These are phyloP conservation scores for Masticophis lateralis DNA, from an alignment of 2,797 vertebrate genomes.

Conservation along the genomic window DNA sequence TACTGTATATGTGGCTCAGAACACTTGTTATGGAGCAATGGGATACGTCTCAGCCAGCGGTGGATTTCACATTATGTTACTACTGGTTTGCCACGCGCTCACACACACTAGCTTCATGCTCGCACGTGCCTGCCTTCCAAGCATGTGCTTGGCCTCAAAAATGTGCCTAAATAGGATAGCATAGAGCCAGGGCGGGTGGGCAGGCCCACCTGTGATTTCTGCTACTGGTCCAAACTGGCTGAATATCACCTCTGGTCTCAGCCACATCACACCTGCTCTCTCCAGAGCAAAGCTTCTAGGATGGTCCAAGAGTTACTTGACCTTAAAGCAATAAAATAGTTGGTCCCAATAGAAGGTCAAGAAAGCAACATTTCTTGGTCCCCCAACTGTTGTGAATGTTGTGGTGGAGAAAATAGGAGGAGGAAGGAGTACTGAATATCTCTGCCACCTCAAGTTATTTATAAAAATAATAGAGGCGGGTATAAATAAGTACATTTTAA, in stretches of 20 bases:
- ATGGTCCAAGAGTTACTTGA: background rate
- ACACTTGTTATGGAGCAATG: background rate
- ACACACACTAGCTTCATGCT: too few relatives aligned
- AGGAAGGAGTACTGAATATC: background rate
- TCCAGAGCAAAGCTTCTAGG: background rate
- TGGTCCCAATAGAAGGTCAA: background rate
- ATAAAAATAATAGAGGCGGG: background rate
- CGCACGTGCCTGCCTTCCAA: too few relatives aligned
- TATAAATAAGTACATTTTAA: background rate
- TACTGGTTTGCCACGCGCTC: too few relatives aligned
- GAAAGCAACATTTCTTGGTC: background rate
- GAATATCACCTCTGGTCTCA: background rate
- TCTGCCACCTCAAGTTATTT: background rate
- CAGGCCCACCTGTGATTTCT: too few relatives aligned
- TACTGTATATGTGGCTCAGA: background rate
- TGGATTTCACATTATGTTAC: too few relatives aligned
- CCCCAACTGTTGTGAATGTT: background rate
- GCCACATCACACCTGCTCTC: background rate
- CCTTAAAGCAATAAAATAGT: background rate
- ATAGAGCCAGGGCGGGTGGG: too few relatives aligned
- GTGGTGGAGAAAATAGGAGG: background rate
- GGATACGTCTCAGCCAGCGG: background rate
- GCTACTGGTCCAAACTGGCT: too few relatives aligned
- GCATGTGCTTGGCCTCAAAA: too few relatives aligned
- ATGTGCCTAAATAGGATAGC: too few relatives aligned